Conservation (phyloP, 1,140 invertebrate genomes). For the Steinernema feltiae region DNA sequence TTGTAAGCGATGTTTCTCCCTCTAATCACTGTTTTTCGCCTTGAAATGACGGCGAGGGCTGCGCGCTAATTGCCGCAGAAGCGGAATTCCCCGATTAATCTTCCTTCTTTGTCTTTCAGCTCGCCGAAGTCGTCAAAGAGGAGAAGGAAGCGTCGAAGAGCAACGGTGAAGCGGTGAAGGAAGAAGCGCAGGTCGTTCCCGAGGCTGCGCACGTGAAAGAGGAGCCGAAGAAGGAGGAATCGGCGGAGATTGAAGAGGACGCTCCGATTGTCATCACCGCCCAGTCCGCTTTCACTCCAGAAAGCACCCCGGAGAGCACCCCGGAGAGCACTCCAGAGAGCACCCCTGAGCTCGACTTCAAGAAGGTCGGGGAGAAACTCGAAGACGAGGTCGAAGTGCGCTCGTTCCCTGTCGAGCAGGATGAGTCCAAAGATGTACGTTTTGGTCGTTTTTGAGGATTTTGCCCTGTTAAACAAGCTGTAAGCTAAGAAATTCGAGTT, state of each 20-base stretch:
- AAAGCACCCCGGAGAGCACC: background rate
- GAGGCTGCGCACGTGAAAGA: background rate
- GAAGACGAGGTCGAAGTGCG: background rate
- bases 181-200: background rate
- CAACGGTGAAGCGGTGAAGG: background rate
- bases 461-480: background rate
- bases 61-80: background rate
- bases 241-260: background rate
- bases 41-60: background rate
- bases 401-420: background rate
- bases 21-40: background rate
- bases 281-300: background rate
- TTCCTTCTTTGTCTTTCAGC: background rate
- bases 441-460: background rate
- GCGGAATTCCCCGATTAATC: too few relatives aligned
- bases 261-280: background rate
- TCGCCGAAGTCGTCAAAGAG: background rate
- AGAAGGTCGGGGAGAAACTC: background rate
- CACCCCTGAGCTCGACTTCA: background rate
- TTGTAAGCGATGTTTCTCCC: background rate
- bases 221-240: background rate
- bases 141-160: background rate
- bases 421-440: background rate
- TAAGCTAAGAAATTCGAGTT: background rate
- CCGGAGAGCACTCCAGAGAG: background rate